Evolutionary conservation across 1,140 invertebrate genomes (phyloP).

Genomic region (Cotesia glomerata): DNA sequence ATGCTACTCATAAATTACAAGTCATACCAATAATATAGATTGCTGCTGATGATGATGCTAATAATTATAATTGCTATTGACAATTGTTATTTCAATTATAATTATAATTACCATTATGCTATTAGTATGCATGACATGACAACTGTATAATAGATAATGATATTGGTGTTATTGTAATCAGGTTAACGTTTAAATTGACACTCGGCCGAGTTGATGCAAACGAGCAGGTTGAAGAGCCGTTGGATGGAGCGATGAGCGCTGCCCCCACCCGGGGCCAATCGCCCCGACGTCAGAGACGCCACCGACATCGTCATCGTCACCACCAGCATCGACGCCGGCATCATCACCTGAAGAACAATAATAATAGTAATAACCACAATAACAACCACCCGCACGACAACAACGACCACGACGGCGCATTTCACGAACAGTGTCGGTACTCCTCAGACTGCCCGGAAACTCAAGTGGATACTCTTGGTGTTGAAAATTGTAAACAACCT

Average conservation of each 20-base stretch:
- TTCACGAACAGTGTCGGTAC: constrained; percentile 12
- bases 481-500: constrained; percentile 3
- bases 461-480: constrained; percentile 24
- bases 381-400: constrained; percentile 35
- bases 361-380: constrained; percentile 33
- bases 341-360: constrained; percentile 17
- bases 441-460: constrained; percentile 5
- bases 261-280: constrained; percentile 59
- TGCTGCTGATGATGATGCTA: neutral
- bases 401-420: constrained; percentile 22
- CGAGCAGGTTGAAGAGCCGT: constrained; percentile 31
- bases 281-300: constrained; percentile 60
- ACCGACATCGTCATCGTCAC: constrained; percentile 48
- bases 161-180: constrained; percentile 9
- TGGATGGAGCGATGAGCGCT: constrained; percentile 63
- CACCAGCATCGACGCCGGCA: constrained; percentile 43
- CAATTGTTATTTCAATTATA: neutral
- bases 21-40: no score
- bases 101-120: no score
- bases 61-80: neutral
- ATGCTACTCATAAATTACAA: neutral
- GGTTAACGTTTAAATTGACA: constrained; percentile 15
- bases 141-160: no score
- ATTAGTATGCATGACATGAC: neutral
- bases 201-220: constrained; percentile 6